Conservation (phyloP, 2,888 invertebrate species). For the Euplagia quadripunctaria region DNA sequence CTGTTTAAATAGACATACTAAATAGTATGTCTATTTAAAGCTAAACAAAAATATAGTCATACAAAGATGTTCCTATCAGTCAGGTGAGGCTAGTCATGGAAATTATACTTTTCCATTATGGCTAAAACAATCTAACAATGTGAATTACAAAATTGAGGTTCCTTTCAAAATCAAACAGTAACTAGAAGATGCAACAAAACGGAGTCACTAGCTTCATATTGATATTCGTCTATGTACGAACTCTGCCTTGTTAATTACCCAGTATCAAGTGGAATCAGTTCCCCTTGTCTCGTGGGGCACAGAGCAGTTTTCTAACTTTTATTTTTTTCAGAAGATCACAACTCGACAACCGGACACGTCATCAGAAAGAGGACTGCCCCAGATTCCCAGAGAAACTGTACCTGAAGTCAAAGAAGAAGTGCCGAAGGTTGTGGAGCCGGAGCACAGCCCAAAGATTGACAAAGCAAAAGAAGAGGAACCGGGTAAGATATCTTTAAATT, state of each 20-base stretch:
- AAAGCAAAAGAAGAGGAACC: constrained; percentile 77
- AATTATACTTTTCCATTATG: neutral
- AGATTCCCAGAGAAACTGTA: constrained; percentile 66
- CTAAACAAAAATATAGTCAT: neutral
- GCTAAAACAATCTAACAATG: neutral
- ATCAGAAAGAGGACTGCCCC: constrained; percentile 75
- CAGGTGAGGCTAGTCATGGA: neutral
- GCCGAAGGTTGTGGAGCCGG: constrained; percentile 66
- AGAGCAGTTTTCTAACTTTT: neutral
- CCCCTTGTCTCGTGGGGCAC: neutral
- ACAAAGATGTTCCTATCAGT: neutral
- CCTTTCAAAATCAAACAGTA: too few relatives aligned
- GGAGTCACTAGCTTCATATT: neutral
- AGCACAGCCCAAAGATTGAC: constrained; percentile 70
- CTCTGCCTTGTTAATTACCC: too few relatives aligned
- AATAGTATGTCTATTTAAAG: neutral
- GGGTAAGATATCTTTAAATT: constrained; percentile 53
- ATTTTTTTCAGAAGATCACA: constrained; percentile 74
- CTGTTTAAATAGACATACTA: neutral
- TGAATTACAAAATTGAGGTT: neutral
- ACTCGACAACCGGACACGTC: constrained; percentile 80
- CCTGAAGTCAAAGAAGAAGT: constrained; percentile 75
- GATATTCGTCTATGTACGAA: too few relatives aligned
- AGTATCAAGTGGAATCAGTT: neutral
- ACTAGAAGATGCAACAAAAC: neutral